phyloP scores from a whole-genome alignment of 2,888 invertebrate species.

The Ferdinandea cuprea region DNA sequence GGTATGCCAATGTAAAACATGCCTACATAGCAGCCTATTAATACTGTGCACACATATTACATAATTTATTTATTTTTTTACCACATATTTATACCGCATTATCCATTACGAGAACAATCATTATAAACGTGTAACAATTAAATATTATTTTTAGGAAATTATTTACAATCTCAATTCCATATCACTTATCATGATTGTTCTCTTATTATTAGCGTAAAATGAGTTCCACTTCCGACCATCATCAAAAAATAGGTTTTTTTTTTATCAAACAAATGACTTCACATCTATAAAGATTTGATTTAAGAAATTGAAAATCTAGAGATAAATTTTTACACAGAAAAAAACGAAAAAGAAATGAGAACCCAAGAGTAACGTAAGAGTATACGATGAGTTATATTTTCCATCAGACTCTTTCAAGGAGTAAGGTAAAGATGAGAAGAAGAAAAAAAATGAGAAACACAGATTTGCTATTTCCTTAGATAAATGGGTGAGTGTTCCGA shows the following conservation, averaged over 20 bases:
- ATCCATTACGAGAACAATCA: too few species aligned
- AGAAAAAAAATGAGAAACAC: slow-evolving; percentile 1
- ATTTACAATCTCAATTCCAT: neutral
- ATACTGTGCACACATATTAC: too few species aligned
- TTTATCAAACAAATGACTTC: slow-evolving; percentile 6
- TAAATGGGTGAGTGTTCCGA: slow-evolving; percentile 32
- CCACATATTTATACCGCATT: too few species aligned
- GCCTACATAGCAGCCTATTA: too few species aligned
- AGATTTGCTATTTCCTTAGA: slow-evolving; percentile 42
- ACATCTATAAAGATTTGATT: slow-evolving; percentile 16
- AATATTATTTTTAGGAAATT: neutral
- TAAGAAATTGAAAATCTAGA: neutral
- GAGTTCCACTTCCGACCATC: neutral
- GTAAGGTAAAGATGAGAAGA: neutral
- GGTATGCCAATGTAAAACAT: too few species aligned
- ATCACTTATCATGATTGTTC: slow-evolving; percentile 14
- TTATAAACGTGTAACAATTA: neutral
- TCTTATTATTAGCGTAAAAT: slow-evolving; percentile 5
- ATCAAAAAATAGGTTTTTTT: slow-evolving; percentile 6
- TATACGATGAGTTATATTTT: slow-evolving; percentile 24
- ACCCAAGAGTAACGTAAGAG: slow-evolving; percentile 3
- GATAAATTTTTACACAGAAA: neutral
- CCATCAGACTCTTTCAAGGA: slow-evolving; percentile 17
- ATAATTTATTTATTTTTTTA: too few species aligned
- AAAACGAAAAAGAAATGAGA: slow-evolving; percentile 19